phyloP scores from a whole-genome alignment of 2,888 invertebrate genomes.

The Diadegma fenestrale region DNA sequence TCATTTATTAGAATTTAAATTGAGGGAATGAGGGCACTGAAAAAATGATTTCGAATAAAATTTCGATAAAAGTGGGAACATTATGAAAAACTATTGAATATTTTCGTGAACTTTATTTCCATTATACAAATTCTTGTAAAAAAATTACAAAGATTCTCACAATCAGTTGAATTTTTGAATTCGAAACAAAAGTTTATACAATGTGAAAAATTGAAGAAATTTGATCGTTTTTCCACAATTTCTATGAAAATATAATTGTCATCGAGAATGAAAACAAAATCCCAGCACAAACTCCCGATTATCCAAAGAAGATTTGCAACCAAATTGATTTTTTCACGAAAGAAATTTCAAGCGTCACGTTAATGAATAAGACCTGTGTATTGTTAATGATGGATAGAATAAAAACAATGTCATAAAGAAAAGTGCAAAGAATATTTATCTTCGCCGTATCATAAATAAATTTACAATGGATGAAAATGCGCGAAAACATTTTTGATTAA shows the following conservation, averaged over 20 bases:
- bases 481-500: neutral
- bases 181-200: neutral
- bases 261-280: too few relatives aligned
- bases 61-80: neutral
- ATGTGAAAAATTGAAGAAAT: neutral
- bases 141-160: neutral
- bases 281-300: constrained; percentile 1
- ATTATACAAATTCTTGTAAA: neutral
- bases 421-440: constrained; percentile 6
- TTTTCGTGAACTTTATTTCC: neutral
- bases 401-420: constrained; percentile 68
- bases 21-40: neutral
- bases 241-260: too few relatives aligned
- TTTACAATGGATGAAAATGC: constrained; percentile 9
- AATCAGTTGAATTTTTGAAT: neutral
- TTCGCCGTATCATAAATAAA: neutral
- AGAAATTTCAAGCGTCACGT: constrained; percentile 48
- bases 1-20: constrained; percentile 11
- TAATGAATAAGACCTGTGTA: constrained; percentile 70
- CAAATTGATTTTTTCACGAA: neutral
- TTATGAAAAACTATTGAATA: too few relatives aligned
- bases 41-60: neutral
- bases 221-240: too few relatives aligned
- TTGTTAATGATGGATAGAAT: constrained; percentile 72
- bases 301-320: neutral